A percentile compares a stretch with the other conserved stretches of the same genome.
Evolutionary conservation across 2,888 invertebrate species (phyloP).

Genomic region (Sphecodes monilicornis): DNA sequence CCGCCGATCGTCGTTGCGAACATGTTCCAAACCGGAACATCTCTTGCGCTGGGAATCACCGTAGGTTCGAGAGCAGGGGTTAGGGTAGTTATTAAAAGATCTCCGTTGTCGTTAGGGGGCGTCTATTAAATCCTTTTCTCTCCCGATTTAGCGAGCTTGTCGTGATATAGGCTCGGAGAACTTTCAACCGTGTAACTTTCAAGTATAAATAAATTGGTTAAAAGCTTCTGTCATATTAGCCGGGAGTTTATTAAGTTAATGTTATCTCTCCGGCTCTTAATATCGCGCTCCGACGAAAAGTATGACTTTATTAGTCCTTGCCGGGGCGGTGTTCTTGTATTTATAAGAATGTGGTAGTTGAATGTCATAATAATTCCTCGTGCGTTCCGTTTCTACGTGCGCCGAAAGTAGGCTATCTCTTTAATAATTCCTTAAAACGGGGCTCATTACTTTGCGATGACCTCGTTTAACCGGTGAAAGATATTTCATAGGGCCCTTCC

Average conservation of each 20-base stretch:
- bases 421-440: constrained; percentile 58
- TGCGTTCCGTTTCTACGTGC: constrained; percentile 32
- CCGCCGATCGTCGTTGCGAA: background rate
- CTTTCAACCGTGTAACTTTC: background rate
- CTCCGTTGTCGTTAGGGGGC: background rate
- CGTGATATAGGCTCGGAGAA: constrained; percentile 5
- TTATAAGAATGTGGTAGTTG: constrained; percentile 30
- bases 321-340: constrained; percentile 10
- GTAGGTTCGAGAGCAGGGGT: background rate
- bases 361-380: constrained; percentile 40
- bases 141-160: background rate
- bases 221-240: background rate
- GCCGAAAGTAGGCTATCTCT: constrained; percentile 52
- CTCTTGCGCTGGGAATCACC: background rate
- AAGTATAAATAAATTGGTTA: constrained; percentile 13
- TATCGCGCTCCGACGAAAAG: constrained; percentile 17
- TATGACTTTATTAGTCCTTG: constrained; percentile 24
- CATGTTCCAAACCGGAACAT: background rate
- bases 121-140: constrained; percentile 8
- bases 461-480: constrained; percentile 55
- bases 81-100: background rate
- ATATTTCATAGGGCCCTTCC: constrained; percentile 46
- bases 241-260: background rate
- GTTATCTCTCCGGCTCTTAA: constrained; percentile 18
- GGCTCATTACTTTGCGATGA: constrained; percentile 55